These are phyloP conservation scores for Regulus satrapa DNA, from an alignment of 2,113 vertebrate genomes.

Conservation along the genomic window DNA sequence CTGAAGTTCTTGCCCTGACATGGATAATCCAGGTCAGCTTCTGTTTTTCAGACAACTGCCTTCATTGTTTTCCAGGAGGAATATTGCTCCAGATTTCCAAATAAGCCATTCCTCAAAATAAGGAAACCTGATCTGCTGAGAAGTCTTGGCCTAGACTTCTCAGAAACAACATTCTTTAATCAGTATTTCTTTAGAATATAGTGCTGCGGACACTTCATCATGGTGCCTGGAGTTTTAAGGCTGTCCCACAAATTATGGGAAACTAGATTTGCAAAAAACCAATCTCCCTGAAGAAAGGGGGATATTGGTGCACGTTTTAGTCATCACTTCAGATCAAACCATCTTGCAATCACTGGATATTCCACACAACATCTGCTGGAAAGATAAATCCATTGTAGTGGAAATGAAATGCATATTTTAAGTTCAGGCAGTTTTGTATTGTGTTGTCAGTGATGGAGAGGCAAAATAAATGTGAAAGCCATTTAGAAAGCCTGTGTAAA, in stretches of 20 bases:
- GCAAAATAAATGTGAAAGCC: constrained; percentile 55
- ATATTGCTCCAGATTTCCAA: neutral
- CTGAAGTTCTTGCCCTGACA: neutral
- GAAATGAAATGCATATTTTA: constrained; percentile 67
- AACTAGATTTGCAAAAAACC: neutral
- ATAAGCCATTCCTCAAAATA: neutral
- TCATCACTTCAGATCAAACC: constrained; percentile 16
- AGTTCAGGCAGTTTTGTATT: constrained; percentile 45
- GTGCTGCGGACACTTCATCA: neutral
- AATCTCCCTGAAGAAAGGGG: neutral
- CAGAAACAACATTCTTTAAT: constrained; percentile 22
- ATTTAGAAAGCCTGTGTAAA: constrained; percentile 40
- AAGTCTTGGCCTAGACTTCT: constrained; percentile 58
- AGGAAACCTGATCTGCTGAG: constrained; percentile 7
- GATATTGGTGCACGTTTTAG: neutral
- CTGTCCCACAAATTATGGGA: constrained; percentile 20
- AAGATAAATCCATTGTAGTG: constrained; percentile 56
- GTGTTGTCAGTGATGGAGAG: constrained; percentile 10
- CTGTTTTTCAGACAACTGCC: constrained; percentile 31
- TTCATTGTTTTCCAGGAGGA: constrained; percentile 12
- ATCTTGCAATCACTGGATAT: constrained; percentile 21
- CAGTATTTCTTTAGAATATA: neutral
- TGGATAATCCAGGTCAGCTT: neutral
- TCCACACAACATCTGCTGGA: constrained; percentile 59
- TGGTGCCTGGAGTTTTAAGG: neutral